Base-by-base conservation (phyloP, 2,113 vertebrate genomes). In the Otocyon megalotis region DNA sequence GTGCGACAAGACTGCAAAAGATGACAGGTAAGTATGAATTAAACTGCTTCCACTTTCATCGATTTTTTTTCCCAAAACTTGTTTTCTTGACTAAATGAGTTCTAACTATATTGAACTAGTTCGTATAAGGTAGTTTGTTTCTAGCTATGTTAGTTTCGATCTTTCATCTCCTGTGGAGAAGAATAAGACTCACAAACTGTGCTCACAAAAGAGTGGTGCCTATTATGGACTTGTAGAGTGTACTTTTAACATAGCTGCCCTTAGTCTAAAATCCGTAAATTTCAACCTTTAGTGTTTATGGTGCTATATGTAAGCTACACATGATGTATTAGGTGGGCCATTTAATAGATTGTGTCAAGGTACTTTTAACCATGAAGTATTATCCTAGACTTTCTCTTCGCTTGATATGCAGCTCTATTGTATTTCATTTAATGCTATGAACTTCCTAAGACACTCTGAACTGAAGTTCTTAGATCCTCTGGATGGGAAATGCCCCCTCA, bases 1-100 rank as follows among this genome's bases (percentile, higher is more conserved):
- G 96, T 99, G 99, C 77, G 99, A 99, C 98, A 99, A 99, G 98
- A 98, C 98, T 0, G 99, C 99, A 0, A 99, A 99, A 90, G 99
- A 99, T 43, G 99, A 98, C 97, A 99, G 98, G 99, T 99, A 97
- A 95, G 82, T 81, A 50, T 37, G 3, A 43, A 26, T 71, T 86
- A 48, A 60, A 17, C 71, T 86, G 54, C 86, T 93, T 80, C 22
- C 50, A 14, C 19, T 81, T 87, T 43, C 8, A 2, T 63, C n/a
- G 26, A 35, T n/a, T 76, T 50, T 15, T 69, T 63, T 71, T 65
- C 62, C n/a, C 20, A 77, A 54, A 83, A 54, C 9, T 71, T 82
- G 8, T 71, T 96, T 96, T 69, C 63, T 35, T 81, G 86, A 16
- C 15, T 50, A 58, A n/a, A 53, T 85, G 71, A 90, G n/a, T 89